Conservation (phyloP, 2,888 invertebrate species). For the Nasonia oneida region DNA sequence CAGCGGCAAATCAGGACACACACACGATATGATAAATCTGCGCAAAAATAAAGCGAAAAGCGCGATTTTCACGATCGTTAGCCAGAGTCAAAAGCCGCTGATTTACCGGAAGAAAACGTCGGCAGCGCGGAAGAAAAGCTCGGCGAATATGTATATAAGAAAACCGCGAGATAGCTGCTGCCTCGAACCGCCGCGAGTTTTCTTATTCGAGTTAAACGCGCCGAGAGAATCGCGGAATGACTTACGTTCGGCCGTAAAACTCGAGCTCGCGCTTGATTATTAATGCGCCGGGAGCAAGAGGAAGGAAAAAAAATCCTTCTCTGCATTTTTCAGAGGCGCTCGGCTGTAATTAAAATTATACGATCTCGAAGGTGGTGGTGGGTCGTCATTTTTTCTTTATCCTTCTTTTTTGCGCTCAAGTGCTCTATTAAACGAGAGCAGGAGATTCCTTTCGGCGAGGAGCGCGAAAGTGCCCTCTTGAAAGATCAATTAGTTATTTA, state of each 20-base stretch:
- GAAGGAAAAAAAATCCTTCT: constrained; percentile 26
- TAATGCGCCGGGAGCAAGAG: constrained; percentile 39
- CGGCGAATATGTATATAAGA: neutral
- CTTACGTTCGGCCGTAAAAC: constrained; percentile 60
- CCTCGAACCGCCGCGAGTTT: constrained; percentile 36
- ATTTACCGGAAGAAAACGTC: constrained; percentile 58
- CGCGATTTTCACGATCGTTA: constrained; percentile 55
- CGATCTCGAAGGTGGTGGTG: constrained; percentile 20
- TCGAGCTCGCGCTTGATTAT: constrained; percentile 53
- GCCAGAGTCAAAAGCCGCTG: constrained; percentile 55
- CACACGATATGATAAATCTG: neutral
- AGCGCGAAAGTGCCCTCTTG: constrained; percentile 38
- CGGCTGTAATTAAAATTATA: constrained; percentile 60
- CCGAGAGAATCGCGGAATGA: constrained; percentile 63
- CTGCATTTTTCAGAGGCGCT: constrained; percentile 56
- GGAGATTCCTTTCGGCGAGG: constrained; percentile 40
- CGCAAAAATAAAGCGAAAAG: neutral
- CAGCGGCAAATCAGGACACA: neutral
- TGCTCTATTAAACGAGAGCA: constrained; percentile 46
- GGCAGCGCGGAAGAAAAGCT: neutral
- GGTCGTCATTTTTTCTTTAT: neutral
- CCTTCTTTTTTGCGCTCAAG: constrained; percentile 12
- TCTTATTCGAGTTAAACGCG: constrained; percentile 61
- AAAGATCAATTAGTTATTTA: constrained; percentile 60
- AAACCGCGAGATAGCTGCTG: constrained; percentile 23